These are phyloP conservation scores for Mustelus asterias DNA, from an alignment of 2,113 vertebrate genomes.

Conservation along the genomic window DNA sequence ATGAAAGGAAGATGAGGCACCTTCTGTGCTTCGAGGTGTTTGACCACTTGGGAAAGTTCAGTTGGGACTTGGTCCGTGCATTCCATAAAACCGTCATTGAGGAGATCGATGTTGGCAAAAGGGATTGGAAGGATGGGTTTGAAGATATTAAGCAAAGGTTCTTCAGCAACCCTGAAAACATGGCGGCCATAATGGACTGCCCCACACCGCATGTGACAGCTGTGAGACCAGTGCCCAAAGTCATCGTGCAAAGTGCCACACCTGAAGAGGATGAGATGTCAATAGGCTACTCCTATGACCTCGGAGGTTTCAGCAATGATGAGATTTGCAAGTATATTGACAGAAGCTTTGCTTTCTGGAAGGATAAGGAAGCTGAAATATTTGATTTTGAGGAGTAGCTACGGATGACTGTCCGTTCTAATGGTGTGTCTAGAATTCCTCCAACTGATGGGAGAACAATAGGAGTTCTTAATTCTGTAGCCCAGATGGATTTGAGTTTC, in stretches of 20 bases:
- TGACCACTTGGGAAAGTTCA: conserved; percentile 75
- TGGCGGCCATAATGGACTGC: conserved; percentile 38
- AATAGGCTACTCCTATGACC: conserved; percentile 46
- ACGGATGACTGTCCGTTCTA: not conserved
- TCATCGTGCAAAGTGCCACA: conserved; percentile 49
- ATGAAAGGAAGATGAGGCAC: conserved; percentile 81
- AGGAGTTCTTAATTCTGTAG: not conserved
- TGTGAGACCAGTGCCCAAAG: conserved; percentile 49
- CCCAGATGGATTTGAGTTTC: not conserved
- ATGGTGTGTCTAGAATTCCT: not conserved
- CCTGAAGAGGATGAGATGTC: conserved; percentile 45
- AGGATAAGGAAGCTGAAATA: conserved; percentile 92
- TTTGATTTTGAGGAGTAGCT: conserved; percentile 70
- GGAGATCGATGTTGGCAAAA: conserved; percentile 77
- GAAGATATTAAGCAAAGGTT: conserved; percentile 83
- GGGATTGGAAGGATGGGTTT: conserved; percentile 81
- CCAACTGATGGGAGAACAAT: not conserved
- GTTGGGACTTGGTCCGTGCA: conserved; percentile 74
- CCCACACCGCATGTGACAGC: conserved; percentile 48
- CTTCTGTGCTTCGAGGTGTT: conserved; percentile 95
- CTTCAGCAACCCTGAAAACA: conserved; percentile 58
- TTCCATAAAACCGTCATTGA: conserved; percentile 83
- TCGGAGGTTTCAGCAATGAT: conserved; percentile 63
- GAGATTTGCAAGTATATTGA: conserved; percentile 89
- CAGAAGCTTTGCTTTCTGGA: conserved; percentile 96